Evolutionary conservation across 2,888 invertebrate species (phyloP).

Genomic region (Cataglyphis altisquamis): DNA sequence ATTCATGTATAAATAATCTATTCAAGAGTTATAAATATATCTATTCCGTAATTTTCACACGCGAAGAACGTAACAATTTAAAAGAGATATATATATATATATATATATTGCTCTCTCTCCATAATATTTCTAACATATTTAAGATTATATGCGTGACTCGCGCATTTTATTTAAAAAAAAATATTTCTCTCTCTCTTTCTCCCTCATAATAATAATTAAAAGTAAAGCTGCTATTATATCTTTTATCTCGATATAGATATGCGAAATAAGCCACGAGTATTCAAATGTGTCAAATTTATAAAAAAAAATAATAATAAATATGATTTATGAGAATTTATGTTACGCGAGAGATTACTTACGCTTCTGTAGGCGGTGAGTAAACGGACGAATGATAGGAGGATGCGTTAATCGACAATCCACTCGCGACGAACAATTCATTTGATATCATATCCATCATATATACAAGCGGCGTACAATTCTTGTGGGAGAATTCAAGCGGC

Average conservation of each 20-base stretch:
- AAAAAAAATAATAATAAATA: background rate
- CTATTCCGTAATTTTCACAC: too few species aligned
- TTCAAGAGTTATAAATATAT: too few species aligned
- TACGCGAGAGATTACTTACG: constrained; percentile 80
- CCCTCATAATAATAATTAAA: background rate
- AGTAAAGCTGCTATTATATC: background rate
- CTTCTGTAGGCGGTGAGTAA: constrained; percentile 85
- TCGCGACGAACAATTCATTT: constrained; percentile 73
- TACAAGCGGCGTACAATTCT: constrained; percentile 12
- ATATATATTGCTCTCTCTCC: too few species aligned
- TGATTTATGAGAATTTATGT: background rate
- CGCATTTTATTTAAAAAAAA: too few species aligned
- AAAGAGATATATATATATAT: too few species aligned
- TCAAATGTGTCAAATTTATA: background rate
- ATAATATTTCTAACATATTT: too few species aligned
- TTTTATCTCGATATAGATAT: background rate
- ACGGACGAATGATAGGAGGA: constrained; percentile 84
- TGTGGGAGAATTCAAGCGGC: background rate
- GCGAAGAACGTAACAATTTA: too few species aligned
- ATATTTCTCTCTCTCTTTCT: too few species aligned
- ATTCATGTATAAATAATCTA: background rate
- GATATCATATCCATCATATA: constrained; percentile 81
- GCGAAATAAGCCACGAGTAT: background rate
- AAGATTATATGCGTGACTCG: too few species aligned
- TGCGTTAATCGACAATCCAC: constrained; percentile 79